Evolutionary conservation across 2,888 invertebrate species (phyloP).

Genomic region (Cotesia congregata): DNA sequence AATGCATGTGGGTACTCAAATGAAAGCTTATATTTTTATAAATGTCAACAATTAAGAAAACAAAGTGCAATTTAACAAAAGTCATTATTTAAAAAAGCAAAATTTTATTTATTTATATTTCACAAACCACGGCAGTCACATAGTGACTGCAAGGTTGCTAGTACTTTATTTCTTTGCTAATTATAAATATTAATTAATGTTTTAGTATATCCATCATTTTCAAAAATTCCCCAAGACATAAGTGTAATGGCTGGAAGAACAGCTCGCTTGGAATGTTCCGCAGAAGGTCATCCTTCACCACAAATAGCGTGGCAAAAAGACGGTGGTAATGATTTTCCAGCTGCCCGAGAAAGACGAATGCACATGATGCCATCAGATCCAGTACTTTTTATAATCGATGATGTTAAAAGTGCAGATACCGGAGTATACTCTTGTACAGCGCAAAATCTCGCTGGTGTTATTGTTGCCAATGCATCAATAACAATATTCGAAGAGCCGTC

Average conservation of each 20-base stretch:
- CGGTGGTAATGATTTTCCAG: constrained; percentile 94
- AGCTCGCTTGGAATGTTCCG: constrained; percentile 91
- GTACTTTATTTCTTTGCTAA: background rate
- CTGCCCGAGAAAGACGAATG: constrained; percentile 92
- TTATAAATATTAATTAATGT: background rate
- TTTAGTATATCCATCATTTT: constrained; percentile 86
- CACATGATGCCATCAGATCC: constrained; percentile 93
- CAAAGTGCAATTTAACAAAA: no score
- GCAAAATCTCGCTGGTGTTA: constrained; percentile 88
- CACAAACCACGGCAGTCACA: no score
- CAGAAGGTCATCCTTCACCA: constrained; percentile 89
- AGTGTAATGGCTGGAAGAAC: constrained; percentile 88
- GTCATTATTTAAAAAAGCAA: no score
- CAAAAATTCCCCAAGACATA: constrained; percentile 86
- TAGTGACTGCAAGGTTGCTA: no score
- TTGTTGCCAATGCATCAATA: constrained; percentile 88
- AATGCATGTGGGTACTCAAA: no score
- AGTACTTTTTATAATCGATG: constrained; percentile 88
- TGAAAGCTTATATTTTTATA: no score
- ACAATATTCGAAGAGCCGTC: constrained; percentile 89
- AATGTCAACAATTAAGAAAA: no score
- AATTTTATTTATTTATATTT: no score
- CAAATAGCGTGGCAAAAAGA: constrained; percentile 93
- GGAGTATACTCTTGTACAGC: constrained; percentile 96
- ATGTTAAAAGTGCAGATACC: constrained; percentile 89